phyloP scores from a whole-genome alignment of 2,113 vertebrate species.

The Gracilinanus agilis region DNA sequence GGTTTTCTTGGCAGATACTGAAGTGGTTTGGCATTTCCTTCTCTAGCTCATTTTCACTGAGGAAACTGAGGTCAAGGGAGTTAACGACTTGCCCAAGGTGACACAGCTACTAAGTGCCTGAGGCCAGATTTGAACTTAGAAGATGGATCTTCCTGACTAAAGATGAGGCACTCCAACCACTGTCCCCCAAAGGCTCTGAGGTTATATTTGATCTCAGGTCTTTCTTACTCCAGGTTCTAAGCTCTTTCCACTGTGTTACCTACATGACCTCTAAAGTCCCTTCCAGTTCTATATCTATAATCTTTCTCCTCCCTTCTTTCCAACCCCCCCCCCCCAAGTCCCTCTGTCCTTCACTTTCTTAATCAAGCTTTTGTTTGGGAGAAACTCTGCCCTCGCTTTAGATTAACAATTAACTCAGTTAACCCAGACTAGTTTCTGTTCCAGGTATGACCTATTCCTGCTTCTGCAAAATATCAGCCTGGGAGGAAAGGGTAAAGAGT shows the following conservation, averaged over 20 bases:
- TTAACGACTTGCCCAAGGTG: background rate
- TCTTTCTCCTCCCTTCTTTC: background rate
- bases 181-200: too few species aligned
- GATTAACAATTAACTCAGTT: constrained; percentile 81
- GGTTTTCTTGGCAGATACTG: too few species aligned
- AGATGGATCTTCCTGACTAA: too few species aligned
- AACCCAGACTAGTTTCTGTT: constrained; percentile 70
- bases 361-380: background rate
- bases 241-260: background rate
- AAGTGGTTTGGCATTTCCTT: too few species aligned
- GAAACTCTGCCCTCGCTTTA: constrained; percentile 55
- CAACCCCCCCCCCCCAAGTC: background rate
- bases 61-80: background rate
- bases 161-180: too few species aligned
- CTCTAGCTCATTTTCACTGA: background rate
- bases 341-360: background rate
- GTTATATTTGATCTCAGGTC: too few species aligned
- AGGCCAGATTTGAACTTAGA: background rate
- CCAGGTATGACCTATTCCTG: constrained; percentile 50
- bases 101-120: background rate
- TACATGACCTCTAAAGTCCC: background rate
- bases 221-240: too few species aligned
- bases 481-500: too few species aligned
- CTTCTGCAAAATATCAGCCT: background rate
- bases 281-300: background rate